These are phyloP conservation scores for Calyptommatus sinebrachiatus DNA, from an alignment of 2,113 vertebrate species.

Conservation along the genomic window DNA sequence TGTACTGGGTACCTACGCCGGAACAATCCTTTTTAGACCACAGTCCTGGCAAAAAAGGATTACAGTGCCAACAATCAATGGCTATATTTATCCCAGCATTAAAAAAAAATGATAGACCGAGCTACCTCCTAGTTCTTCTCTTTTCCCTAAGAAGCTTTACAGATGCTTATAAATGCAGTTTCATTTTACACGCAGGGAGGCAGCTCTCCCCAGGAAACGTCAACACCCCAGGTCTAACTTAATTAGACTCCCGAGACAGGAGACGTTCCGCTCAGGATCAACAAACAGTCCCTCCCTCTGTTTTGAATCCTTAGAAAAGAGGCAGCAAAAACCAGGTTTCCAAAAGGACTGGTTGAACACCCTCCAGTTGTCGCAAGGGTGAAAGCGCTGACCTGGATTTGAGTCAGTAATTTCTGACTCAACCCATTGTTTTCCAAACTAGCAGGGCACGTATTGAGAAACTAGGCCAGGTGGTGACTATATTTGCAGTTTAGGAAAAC, in stretches of 20 bases:
- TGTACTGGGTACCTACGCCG: background rate
- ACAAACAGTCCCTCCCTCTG: background rate
- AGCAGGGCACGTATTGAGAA: conserved; percentile 27
- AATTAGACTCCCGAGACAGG: background rate
- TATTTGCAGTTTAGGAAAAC: conserved; percentile 33
- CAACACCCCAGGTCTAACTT: conserved; percentile 1
- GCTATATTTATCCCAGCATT: background rate
- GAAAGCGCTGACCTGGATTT: conserved; percentile 48
- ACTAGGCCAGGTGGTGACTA: conserved; percentile 54
- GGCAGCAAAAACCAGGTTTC: background rate
- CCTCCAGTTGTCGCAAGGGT: conserved; percentile 7
- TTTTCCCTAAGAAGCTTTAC: background rate
- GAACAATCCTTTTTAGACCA: background rate
- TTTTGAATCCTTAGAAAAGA: background rate
- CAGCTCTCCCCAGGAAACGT: background rate
- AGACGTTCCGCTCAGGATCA: background rate
- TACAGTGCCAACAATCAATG: background rate
- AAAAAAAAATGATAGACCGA: background rate
- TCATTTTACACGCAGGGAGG: background rate
- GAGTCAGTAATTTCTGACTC: conserved; percentile 43
- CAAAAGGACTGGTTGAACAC: conserved; percentile 20
- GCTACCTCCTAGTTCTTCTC: background rate
- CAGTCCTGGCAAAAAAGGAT: background rate
- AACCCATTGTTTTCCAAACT: conserved; percentile 40
- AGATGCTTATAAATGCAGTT: background rate